Evolutionary conservation across 2,113 vertebrate species (phyloP).

Genomic region (Ameiurus melas): DNA sequence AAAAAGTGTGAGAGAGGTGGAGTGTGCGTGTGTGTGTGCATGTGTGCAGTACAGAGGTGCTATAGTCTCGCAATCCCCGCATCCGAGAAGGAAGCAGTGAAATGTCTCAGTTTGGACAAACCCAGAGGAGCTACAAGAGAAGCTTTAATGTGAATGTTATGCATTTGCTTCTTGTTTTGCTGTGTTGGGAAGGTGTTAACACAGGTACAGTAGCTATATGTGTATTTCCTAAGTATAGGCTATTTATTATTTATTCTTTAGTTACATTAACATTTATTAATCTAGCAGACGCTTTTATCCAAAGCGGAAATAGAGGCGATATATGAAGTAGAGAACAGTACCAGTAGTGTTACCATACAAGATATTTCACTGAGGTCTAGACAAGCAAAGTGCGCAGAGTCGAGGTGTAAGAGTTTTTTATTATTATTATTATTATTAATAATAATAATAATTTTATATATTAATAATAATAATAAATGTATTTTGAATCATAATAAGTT

Average conservation of each 20-base stretch:
- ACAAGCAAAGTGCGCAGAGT: no score
- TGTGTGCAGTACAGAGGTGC: not conserved
- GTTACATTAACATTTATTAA: no score
- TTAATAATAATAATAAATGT: no score
- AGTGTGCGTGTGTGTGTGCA: not conserved
- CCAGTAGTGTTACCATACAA: no score
- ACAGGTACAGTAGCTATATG: constrained; percentile 60
- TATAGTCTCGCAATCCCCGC: not conserved
- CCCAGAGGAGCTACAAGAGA: not conserved
- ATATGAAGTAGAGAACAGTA: no score
- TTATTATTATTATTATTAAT: no score
- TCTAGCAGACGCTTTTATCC: no score
- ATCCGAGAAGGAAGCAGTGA: constrained; percentile 3
- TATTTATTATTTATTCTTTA: not conserved
- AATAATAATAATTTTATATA: no score
- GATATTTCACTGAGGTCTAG: no score
- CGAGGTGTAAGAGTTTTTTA: no score
- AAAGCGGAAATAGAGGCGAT: no score
- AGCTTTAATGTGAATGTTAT: constrained; percentile 39
- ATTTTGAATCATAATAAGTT: no score
- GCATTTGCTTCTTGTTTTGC: constrained; percentile 55
- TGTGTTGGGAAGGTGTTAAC: constrained; percentile 58
- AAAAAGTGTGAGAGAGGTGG: constrained; percentile 8
- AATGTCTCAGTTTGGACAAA: constrained; percentile 10
- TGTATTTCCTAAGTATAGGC: not conserved